Base-by-base conservation (phyloP, 2,888 invertebrate genomes). In the Epinotia bilunana region DNA sequence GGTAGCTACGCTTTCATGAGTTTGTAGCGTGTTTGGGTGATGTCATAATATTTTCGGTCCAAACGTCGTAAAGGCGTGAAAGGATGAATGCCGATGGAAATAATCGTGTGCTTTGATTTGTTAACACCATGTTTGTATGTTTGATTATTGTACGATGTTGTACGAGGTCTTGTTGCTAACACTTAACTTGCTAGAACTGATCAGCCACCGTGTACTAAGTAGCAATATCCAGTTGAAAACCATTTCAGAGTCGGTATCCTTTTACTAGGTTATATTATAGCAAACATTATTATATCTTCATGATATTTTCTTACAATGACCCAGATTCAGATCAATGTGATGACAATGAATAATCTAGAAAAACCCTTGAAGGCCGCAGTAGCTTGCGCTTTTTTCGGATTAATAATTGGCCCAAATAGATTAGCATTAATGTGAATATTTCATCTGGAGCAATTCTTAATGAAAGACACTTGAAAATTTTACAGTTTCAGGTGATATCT, bases 41-140 rank as follows among this genome's bases (percentile, higher is more conserved):
- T 91, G 91, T 90, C 90, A 90, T 84, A 81, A 80, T 79, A 74
- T 74, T 74, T 74, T 55, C 46, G n/a, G 23, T 62, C 20, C 53
- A 43, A 68, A 61, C 61, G 49, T 60, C 39, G 67, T 43, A 39
- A 73, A 69, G 62, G n/a, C 43, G 11, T 69, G 57, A 57, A 63
- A 68, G 55, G 39, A 61, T 73, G 62, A 49, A 49, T 61, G 49
- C 11, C 18, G 49, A 46, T 33, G 49, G 28, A 49, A 33, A 61
- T 68, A 70, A 33, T 53, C 49, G 13, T 18, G 49, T 62, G 49
- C 18, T 49, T 33, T 1, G 18, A 12, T 49, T 46, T 28, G 2
- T 2, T 33, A 55, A 23, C 23, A 69, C 2, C 33, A 70, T 33
- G 7, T 33, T 16, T 46, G 16, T 58, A 58, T 23, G 16, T 4